Conservation (phyloP, 2,113 vertebrate genomes). For the Progne subis region DNA sequence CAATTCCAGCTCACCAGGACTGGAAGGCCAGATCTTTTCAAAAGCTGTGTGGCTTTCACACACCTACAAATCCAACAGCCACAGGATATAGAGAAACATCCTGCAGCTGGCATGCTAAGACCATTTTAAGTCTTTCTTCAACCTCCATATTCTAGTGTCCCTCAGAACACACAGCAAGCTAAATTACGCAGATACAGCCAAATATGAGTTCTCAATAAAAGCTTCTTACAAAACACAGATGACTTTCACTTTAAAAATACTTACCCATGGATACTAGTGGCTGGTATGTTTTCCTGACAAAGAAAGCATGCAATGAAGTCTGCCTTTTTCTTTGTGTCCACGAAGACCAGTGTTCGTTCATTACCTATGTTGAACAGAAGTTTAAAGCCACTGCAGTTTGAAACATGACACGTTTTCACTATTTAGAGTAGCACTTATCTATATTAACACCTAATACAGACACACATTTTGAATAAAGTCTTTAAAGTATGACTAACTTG, state of each 20-base stretch:
- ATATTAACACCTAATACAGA: not conserved
- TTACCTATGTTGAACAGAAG: constrained; percentile 67
- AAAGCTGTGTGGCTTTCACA: not conserved
- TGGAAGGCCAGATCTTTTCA: not conserved
- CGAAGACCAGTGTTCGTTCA: constrained; percentile 92
- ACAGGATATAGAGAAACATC: not conserved
- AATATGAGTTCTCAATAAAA: not conserved
- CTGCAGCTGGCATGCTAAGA: not conserved
- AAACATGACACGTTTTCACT: not conserved
- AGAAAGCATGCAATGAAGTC: constrained; percentile 91
- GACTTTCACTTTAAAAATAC: not conserved
- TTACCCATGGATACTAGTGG: constrained; percentile 96
- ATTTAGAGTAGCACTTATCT: not conserved
- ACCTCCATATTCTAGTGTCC: not conserved
- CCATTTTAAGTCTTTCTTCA: not conserved
- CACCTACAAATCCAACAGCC: not conserved
- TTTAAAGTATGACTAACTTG: not conserved
- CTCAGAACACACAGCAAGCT: not conserved
- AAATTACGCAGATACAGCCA: accelerated
- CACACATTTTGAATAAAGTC: not conserved
- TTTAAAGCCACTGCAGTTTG: not conserved
- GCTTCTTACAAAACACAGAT: accelerated
- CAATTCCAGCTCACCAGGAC: not conserved
- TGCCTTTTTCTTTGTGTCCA: constrained; percentile 90
- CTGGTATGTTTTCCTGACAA: constrained; percentile 88